Conservation (phyloP, 2,113 vertebrate species). For the Camarhynchus parvulus region DNA sequence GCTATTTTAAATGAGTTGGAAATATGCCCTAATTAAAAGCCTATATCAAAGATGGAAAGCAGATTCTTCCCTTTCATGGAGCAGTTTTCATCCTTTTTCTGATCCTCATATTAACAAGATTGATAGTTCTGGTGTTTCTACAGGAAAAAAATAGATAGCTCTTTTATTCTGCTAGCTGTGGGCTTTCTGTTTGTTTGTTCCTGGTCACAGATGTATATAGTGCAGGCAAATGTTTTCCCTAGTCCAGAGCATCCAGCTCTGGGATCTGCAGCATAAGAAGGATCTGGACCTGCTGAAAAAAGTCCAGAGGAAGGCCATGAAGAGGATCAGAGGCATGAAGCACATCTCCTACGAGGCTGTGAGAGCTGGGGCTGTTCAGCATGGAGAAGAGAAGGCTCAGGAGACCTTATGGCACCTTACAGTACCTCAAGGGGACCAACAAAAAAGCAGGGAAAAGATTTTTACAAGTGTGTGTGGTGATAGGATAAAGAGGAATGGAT, state of each 20-base stretch:
- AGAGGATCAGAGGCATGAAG: neutral
- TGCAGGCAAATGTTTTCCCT: neutral
- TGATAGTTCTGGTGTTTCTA: neutral
- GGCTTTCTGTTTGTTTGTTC: neutral
- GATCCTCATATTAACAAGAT: accelerated
- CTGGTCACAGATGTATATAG: neutral
- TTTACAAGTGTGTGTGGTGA: neutral
- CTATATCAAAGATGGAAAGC: neutral
- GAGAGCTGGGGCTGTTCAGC: neutral
- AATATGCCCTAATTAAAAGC: neutral
- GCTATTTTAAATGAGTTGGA: neutral
- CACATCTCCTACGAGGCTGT: neutral
- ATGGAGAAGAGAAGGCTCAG: neutral
- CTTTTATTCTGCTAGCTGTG: neutral
- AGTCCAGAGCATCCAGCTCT: neutral
- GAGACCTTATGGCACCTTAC: neutral
- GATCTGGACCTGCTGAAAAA: neutral
- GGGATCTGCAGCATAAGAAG: neutral
- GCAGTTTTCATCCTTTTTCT: neutral
- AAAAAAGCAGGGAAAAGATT: neutral
- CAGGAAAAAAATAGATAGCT: neutral
- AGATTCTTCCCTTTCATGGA: neutral
- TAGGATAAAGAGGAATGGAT: neutral
- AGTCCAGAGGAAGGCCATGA: neutral
- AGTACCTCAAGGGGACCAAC: neutral